Evolutionary conservation across 2,888 invertebrate genomes (phyloP).

Genomic region (Eurytoma adleriae): DNA sequence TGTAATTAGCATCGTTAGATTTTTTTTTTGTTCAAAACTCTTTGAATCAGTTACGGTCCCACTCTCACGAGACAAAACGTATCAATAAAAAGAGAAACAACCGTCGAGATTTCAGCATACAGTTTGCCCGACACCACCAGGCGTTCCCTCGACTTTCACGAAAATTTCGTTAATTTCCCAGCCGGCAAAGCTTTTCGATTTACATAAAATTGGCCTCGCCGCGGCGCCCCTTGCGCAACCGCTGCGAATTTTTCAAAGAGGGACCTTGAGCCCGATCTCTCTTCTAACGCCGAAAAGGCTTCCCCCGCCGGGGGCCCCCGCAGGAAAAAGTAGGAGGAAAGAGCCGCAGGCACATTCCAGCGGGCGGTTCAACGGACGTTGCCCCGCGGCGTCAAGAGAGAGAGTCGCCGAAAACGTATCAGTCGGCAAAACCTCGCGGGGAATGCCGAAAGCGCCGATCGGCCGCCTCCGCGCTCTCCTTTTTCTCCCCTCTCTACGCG

Average conservation of each 20-base stretch:
- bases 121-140: no score
- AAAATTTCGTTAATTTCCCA: background rate
- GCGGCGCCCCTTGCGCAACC: slow-evolving; percentile 8
- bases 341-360: background rate
- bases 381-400: background rate
- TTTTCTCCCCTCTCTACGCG: background rate
- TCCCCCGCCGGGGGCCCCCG: background rate
- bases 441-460: background rate
- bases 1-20: no score
- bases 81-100: no score
- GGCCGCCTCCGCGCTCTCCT: background rate
- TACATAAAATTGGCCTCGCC: slow-evolving; percentile 42
- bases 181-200: background rate
- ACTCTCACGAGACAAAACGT: no score
- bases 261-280: slow-evolving; percentile 5
- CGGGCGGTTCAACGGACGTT: slow-evolving; percentile 13
- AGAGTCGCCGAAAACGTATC: background rate
- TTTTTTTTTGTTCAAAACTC: no score
- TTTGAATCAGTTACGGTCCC: no score
- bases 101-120: no score
- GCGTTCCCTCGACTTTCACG: background rate
- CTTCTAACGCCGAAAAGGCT: slow-evolving; percentile 1
- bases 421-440: background rate
- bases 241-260: background rate
- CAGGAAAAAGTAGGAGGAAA: background rate